A percentile compares a stretch with the other conserved stretches of the same genome.
Conservation (phyloP, 2,888 invertebrate genomes). For the Pandemis cinnamomeana region DNA sequence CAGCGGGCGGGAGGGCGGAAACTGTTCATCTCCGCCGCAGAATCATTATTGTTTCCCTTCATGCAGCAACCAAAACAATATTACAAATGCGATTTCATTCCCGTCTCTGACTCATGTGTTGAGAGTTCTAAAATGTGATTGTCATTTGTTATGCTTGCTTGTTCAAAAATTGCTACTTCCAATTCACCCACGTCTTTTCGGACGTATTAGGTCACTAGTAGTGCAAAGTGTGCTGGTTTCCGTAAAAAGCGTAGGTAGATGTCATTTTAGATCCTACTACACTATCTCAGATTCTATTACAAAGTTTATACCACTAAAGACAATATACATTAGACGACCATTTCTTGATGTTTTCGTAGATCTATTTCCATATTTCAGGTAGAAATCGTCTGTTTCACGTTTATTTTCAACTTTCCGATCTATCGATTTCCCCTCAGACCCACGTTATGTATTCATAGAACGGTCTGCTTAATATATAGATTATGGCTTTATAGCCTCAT, state of each 20-base stretch:
- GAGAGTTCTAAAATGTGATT: constrained; percentile 4
- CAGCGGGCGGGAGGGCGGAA: constrained; percentile 49
- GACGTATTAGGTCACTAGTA: background rate
- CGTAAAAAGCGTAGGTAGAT: background rate
- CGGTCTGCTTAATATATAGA: constrained; percentile 7
- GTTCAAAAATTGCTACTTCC: background rate
- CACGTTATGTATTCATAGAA: constrained; percentile 33
- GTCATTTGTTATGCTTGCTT: background rate
- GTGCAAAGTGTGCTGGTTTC: background rate
- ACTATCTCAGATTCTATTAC: too few species aligned
- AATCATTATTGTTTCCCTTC: constrained; percentile 54
- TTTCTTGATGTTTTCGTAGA: background rate
- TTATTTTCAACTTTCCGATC: constrained; percentile 8
- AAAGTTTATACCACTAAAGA: too few species aligned
- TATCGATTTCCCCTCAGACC: constrained; percentile 26
- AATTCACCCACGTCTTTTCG: background rate
- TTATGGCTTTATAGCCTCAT: background rate
- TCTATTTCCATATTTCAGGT: background rate
- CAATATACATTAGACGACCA: background rate
- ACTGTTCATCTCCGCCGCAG: constrained; percentile 54
- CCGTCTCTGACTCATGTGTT: background rate
- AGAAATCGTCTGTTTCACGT: background rate
- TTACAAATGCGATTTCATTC: constrained; percentile 21
- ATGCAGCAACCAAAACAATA: constrained; percentile 18
- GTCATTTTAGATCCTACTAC: background rate